phyloP scores from a whole-genome alignment of 2,797 vertebrate genomes.

The Acropternis orthonyx region DNA sequence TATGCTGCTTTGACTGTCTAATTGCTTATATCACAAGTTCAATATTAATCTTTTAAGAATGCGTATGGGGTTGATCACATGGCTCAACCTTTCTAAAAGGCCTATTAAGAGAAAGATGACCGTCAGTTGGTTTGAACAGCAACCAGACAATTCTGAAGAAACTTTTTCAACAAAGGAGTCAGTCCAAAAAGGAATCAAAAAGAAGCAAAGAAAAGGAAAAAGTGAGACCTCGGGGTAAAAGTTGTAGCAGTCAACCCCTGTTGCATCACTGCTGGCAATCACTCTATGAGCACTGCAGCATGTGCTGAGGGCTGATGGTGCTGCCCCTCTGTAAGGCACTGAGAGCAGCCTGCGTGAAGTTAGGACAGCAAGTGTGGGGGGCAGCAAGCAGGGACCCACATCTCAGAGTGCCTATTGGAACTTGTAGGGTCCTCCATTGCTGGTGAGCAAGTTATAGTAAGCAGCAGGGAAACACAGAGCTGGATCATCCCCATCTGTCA shows the following conservation, averaged over 20 bases:
- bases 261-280: background rate
- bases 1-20: background rate
- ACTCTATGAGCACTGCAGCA: no score
- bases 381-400: background rate
- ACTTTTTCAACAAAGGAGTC: background rate
- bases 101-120: background rate
- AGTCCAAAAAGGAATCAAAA: background rate
- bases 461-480: background rate
- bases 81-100: background rate
- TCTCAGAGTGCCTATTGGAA: fast-evolving
- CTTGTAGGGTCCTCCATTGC: background rate
- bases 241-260: fast-evolving
- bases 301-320: background rate
- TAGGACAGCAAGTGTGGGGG: fast-evolving
- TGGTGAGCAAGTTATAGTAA: background rate
- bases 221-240: background rate
- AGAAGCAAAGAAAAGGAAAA: background rate
- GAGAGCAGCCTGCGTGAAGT: background rate
- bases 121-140: background rate
- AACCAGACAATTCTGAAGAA: background rate
- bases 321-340: background rate
- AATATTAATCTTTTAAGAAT: background rate
- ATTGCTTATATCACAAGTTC: background rate
- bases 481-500: background rate
- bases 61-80: background rate